A percentile compares a stretch with the other conserved stretches of the same genome.
Evolutionary conservation across 2,113 vertebrate species (phyloP).

Genomic region (Orycteropus afer): DNA sequence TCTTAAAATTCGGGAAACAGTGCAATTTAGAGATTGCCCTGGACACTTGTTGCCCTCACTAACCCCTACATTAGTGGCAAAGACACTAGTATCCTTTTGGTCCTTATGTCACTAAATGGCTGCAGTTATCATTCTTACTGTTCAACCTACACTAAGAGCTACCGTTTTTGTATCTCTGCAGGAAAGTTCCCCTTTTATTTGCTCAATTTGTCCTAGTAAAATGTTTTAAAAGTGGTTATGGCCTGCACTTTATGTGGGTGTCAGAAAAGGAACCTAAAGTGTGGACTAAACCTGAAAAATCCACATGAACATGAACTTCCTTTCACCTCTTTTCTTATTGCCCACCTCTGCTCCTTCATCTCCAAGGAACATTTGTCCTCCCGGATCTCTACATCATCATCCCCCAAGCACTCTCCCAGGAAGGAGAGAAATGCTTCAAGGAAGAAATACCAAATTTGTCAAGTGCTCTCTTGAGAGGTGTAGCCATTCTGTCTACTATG

Average conservation of each 20-base stretch:
- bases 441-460: not conserved
- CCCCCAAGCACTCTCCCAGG: not conserved
- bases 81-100: not conserved
- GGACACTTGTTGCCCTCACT: not conserved
- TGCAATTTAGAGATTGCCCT: not conserved
- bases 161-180: conserved; percentile 23
- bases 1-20: no score
- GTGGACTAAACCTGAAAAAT: conserved; percentile 13
- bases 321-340: not conserved
- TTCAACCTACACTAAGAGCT: conserved; percentile 39
- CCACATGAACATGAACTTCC: not conserved
- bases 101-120: conserved; percentile 29
- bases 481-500: not conserved
- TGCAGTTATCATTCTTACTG: conserved; percentile 33
- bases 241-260: not conserved
- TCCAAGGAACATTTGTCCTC: not conserved
- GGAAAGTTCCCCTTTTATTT: conserved; percentile 47
- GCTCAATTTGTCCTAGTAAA: conserved; percentile 57
- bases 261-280: conserved; percentile 41
- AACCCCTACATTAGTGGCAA: not conserved
- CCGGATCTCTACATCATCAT: not conserved
- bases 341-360: not conserved
- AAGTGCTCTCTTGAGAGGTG: not conserved
- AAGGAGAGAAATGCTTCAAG: not conserved
- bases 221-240: conserved; percentile 57